Base-by-base conservation (phyloP, 2,113 vertebrate species). In the Upupa epops region DNA sequence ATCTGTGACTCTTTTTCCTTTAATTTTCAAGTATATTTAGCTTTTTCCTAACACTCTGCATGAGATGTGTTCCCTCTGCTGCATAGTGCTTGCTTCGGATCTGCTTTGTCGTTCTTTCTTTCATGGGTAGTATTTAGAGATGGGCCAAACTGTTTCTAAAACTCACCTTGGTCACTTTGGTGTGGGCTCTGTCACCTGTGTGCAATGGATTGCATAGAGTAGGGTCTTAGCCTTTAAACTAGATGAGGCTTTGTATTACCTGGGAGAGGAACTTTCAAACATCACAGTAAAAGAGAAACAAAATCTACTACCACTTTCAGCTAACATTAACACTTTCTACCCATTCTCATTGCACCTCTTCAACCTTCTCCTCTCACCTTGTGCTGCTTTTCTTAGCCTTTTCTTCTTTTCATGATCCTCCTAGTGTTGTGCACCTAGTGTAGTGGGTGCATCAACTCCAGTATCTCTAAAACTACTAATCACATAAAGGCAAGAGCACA, bases 41-140 rank as follows among this genome's bases (percentile, higher is more conserved):
- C 86, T 95, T 89, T 94, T 96, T 60, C 89, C 93, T 96, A 92
- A 94, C 91, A 89, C 91, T 96, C 96, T 88, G 97, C 97, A 97
- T 97, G 97, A 96, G 94, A 95, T 86, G 85, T 94, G 77, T 90
- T 63, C 93, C 94, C 81, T 93, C 59, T 85, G 73, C 96, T 97
- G 36, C 7, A 79, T 93, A 79, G 73, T 92, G 89, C 96, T 97
- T 92, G 69, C 92, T 83, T 89, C 80, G 51, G 37, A 79, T 84
- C 84, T 86, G 70, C 94, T 94, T 88, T 87, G 56, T 85, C 64
- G 83, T 36, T 88, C 63, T 84, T 92, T 86, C 76, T 90, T 88
- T 60, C 71, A 36, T 49, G 21, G 64, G 9, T 88, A 88, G 63
- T 84, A 37, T 83, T 91, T 86, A 92, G 89, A 94, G 71, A 93